Evolutionary conservation across 2,797 vertebrate genomes (phyloP), one percentile per base, ranked within the genome.

Genomic region (Kryptolebias ocellatus): DNA sequence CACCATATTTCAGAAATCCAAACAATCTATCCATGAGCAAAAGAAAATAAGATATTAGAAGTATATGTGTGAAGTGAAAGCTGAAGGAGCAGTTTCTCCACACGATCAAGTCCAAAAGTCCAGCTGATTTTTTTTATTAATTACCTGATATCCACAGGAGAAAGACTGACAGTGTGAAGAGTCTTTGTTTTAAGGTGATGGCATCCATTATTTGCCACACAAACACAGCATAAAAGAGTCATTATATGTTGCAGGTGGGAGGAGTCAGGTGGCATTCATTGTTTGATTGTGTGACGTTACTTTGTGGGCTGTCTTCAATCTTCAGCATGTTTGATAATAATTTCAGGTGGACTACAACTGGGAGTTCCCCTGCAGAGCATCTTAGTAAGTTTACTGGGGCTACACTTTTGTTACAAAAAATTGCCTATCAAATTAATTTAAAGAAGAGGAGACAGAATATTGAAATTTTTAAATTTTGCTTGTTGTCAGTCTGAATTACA

Each of bases 101-200:
- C 45, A 46, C 2, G 45, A n/a, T 46, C 5, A 17, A n/a, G 16
- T n/a, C 6, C 5, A 46, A 46, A 16, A 49, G 6, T 18, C 46
- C 46, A 49, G n/a, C 42, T 42, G 11, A 42, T 42, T 42, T 42
- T 7, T 9, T 46, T 17, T 10, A 37, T 5, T 4, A 46, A 46
- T 37, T 64, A 74, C 72, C 55, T 50, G 56, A 18, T 0, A 6
- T 16, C 20, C 27, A 1, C 37, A 51, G 10, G 16, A 67, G 16
- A 15, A 55, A 20, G 28, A 53, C 8, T 0, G 47, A 4, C 8
- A 63, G 0, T 0, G 4, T 29, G 47, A 58, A 0, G 29, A 55
- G 31, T 1, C 9, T 0, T 0, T 45, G 49, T 53, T 61, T 66
- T 1, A 0, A 42, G 16, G 20, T 5, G 11, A 15, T 3, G 1